Base-by-base conservation (phyloP, 2,888 invertebrate species). In the Choristoneura rosaceana region DNA sequence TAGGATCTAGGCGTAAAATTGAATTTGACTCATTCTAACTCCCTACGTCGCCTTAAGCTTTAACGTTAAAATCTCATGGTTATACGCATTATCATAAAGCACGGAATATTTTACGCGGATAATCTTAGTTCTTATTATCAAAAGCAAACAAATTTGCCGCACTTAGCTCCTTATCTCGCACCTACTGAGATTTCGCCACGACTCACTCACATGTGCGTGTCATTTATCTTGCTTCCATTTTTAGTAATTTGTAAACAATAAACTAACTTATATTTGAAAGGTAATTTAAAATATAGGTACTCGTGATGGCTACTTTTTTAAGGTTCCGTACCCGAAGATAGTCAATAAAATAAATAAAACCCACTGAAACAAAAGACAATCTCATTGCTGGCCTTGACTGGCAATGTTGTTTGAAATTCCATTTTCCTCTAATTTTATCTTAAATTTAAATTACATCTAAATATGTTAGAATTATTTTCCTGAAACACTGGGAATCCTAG, bases 91-190 rank as follows among this genome's bases (percentile, higher is more conserved):
- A 74, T 76, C 67, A 74, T 76, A 77, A 68, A 84, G 81, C 81
- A 76, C 79, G 88, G 90, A 90, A 89, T 88, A 88, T 91, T 90
- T 90, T 84, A 81, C 77, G 80, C 76, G 86, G 90, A 90, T 92
- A 88, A 93, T 92, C 92, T 90, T 73, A 87, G 82, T 86, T 82
- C 83, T 85, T 79, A 87, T 87, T 93, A 92, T 91, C 91, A 87
- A 86, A 85, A 80, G 87, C 88, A 90, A 91, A 90, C 90, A 90
- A 85, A 90, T 86, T 86, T 86, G 82, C 81, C 78, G 79, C 79
- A 80, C 82, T 78, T 77, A 81, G 78, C 79, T 58, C 50, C 55
- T 73, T 69, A 69, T 73, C 69, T 69, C 64, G 45, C 45, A 61
- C 4, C 67, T 60, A 68, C 69, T 64, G 69, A 69, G 73, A 69